Evolutionary conservation across 1,140 invertebrate genomes (phyloP).

Genomic region (Kradibia gibbosae): DNA sequence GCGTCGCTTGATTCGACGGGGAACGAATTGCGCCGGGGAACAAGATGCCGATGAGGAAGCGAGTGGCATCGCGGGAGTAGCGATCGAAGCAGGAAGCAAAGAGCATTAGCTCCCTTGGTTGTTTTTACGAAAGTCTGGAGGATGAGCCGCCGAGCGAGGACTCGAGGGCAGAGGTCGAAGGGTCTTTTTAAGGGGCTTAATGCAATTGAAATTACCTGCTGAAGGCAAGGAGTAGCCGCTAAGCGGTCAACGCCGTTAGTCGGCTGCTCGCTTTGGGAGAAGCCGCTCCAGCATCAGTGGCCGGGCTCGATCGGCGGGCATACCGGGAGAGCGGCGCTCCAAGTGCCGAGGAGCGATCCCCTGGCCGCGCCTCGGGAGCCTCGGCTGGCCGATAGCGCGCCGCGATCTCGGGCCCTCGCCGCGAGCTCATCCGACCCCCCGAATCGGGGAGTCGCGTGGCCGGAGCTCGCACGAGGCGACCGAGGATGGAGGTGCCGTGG

Average conservation of each 20-base stretch:
- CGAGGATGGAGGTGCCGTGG: neutral
- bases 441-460: neutral
- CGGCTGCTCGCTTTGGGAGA: neutral
- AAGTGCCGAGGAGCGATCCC: no score
- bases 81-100: neutral
- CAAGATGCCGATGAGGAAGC: no score
- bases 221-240: neutral
- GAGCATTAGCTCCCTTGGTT: slow-evolving; percentile 14
- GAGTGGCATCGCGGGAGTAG: neutral
- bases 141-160: neutral
- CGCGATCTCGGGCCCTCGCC: neutral
- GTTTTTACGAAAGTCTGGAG: neutral
- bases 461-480: neutral
- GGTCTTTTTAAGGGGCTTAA: neutral
- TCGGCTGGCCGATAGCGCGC: neutral
- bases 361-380: neutral
- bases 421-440: neutral
- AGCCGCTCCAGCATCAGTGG: neutral
- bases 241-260: no score
- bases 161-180: no score
- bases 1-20: no score
- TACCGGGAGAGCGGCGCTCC: no score
- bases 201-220: neutral
- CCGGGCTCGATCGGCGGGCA: no score
- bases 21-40: no score